phyloP scores from a whole-genome alignment of 2,113 vertebrate genomes.

The Chlorodrepanis virens region DNA sequence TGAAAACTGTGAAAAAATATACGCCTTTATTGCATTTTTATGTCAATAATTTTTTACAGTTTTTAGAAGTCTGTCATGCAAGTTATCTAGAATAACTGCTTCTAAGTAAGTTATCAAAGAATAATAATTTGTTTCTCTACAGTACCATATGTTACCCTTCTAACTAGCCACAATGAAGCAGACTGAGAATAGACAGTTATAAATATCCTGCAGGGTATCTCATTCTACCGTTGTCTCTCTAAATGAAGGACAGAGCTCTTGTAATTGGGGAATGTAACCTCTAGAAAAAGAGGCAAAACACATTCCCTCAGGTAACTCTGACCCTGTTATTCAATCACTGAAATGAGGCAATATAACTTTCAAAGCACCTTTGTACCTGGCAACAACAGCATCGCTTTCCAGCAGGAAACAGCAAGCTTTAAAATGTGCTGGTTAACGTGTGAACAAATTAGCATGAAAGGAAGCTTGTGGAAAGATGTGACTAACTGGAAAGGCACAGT shows the following conservation, averaged over 20 bases:
- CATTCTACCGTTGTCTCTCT: conserved; percentile 41
- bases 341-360: conserved; percentile 54
- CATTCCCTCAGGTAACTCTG: background rate
- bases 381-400: background rate
- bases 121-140: conserved; percentile 59
- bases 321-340: conserved; percentile 43
- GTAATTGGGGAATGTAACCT: conserved; percentile 50
- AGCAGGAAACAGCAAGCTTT: background rate
- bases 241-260: conserved; percentile 58
- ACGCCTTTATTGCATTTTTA: background rate
- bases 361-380: conserved; percentile 43
- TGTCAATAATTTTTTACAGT: background rate
- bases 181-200: conserved; percentile 46
- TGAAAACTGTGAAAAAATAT: background rate
- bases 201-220: conserved; percentile 50
- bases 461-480: background rate
- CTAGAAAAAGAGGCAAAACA: conserved; percentile 44
- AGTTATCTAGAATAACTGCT: background rate
- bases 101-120: conserved; percentile 39
- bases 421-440: background rate
- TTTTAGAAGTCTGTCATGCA: background rate
- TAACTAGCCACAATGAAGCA: conserved; percentile 36
- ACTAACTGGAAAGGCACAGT: background rate
- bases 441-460: conserved; percentile 28
- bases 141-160: conserved; percentile 51